Evolutionary conservation across 2,888 invertebrate genomes (phyloP), one percentile per base, ranked within the genome.

Genomic region (Apodemia mormo): DNA sequence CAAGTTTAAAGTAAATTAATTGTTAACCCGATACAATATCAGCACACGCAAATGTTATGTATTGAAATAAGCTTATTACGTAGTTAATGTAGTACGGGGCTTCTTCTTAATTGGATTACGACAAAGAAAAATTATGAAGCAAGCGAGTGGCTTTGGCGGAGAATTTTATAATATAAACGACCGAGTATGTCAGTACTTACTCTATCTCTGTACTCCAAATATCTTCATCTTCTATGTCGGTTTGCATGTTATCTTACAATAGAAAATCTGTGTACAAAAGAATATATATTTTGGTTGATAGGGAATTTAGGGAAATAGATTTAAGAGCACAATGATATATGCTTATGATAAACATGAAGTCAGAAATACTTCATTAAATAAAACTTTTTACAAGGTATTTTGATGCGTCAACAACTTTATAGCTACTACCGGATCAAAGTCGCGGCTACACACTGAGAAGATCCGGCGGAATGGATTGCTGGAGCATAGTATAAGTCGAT

Each of bases 121-220:
- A 56, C 45, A 70, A 6, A n/a, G 52, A n/a, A 52, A 52, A 52
- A 52, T n/a, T n/a, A 52, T 61, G 33, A 61, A 61, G 33, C 61
- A 30, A 65, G 65, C 65, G 65, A 65, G 65, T 65, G 65, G 65
- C 10, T 40, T n/a, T 14, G 43, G 56, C 70, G 65, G 30, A 45
- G 37, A 14, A 65, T 61, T 33, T 12, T 61, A 65, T 37, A 30
- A 43, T 9, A 67, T 33, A 71, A 56, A 49, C 54, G 1, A 67
- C 56, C 66, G 66, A 37, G 30, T 37, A 65, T 43, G 56, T 37
- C 56, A 68, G 79, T 85, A 86, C 87, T 87, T 82, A 87, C 86
- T 87, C 85, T 79, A 87, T 86, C 71, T 83, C 81, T 52, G 82
- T 75, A 80, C 83, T 87, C 87, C 87, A 87, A 75, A 86, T 80